Evolutionary conservation across 1,140 invertebrate genomes (phyloP), one percentile per base, ranked within the genome.

Genomic region (Zaprionus taronus): DNA sequence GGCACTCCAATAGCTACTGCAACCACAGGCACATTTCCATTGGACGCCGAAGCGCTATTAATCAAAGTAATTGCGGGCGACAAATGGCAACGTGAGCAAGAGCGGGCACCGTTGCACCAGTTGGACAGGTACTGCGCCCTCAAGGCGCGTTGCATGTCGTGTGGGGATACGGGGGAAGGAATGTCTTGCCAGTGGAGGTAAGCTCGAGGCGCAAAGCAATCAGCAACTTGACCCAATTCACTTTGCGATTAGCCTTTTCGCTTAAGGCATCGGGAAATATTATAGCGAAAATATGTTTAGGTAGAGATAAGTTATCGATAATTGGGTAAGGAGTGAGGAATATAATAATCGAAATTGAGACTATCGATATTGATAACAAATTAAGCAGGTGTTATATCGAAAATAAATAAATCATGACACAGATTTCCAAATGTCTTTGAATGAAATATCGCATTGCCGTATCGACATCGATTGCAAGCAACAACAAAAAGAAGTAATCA

Each of bases 41-140:
- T 76, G 80, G 72, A 55, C 76, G 61, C 64, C 81, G 66, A 72
- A 77, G 79, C 85, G 76, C 85, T 74, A 89, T 89, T 89, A 89
- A 89, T 89, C 84, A 89, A 81, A 68, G 81, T 89, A 90, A 85
- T 86, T 85, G 83, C 82, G 62, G 49, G 58, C 72, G 77, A 63
- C 69, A 77, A 86, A 73, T 69, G 63, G 66, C 63, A 71, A 58
- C 24, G 31, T 4, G 20, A 5, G 47, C 6, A 7, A 7, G 20
- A 63, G 31, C 20, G n/a, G 26, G 56, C 11, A 9, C 17, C 62
- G 57, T 20, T 41, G 31, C 55, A 61, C 20, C 47, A 44, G 24
- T 68, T 55, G 60, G n/a, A 15, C 74, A 76, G 73, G 61, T 76
- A 56, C 56, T 15, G 22, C 20, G 22, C 26, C 44, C 41, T 47